A percentile compares a stretch with the other conserved stretches of the same genome.
Evolutionary conservation across 2,888 invertebrate genomes (phyloP).

Genomic region (Tinea semifulvella): DNA sequence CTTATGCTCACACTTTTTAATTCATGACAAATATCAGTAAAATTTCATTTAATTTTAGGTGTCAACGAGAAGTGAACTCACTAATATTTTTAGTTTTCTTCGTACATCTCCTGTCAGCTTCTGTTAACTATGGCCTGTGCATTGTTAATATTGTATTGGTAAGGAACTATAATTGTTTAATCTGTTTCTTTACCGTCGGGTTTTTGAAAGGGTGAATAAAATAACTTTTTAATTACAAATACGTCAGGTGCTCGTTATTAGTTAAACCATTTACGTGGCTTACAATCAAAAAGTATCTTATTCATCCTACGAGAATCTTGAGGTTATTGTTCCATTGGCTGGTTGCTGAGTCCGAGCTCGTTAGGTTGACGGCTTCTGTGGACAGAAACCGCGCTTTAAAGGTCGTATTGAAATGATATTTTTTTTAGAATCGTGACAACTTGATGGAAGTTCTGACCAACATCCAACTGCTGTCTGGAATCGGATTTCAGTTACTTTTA

Average conservation of each 20-base stretch:
- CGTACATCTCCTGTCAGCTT: neutral
- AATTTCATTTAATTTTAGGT: conserved; percentile 27
- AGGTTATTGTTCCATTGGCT: too few species aligned
- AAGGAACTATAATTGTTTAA: too few species aligned
- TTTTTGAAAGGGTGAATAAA: too few species aligned
- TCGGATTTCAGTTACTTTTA: conserved; percentile 36
- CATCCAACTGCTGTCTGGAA: conserved; percentile 28
- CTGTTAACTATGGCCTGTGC: conserved; percentile 5
- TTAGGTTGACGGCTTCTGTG: too few species aligned
- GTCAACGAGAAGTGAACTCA: neutral
- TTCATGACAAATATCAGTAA: neutral
- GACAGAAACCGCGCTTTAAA: conserved; percentile 23
- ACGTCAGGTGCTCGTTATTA: too few species aligned
- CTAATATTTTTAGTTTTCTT: neutral
- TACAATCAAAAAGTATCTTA: too few species aligned
- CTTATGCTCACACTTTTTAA: neutral
- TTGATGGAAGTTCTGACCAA: conserved; percentile 28
- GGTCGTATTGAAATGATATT: conserved; percentile 33
- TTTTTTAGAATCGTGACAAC: conserved; percentile 33
- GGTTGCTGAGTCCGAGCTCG: too few species aligned
- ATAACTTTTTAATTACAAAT: too few species aligned
- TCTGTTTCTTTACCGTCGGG: too few species aligned
- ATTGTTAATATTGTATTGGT: conserved; percentile 34
- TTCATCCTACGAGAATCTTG: too few species aligned
- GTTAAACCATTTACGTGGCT: too few species aligned